Conservation (phyloP, 2,797 vertebrate genomes). For the Pelochelys cantorii region DNA sequence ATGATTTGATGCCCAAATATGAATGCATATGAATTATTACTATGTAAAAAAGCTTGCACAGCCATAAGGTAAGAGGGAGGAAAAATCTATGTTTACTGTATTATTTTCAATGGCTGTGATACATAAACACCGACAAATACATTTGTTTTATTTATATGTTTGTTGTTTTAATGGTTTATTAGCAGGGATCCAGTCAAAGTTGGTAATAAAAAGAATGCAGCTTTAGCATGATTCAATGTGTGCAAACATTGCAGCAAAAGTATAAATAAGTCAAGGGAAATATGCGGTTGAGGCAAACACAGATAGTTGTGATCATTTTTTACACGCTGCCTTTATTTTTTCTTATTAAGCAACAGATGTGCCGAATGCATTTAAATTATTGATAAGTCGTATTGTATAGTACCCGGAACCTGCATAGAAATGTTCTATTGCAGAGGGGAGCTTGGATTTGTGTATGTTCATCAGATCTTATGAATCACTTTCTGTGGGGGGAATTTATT, state of each 20-base stretch:
- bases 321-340: constrained; percentile 64
- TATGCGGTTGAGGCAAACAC: constrained; percentile 66
- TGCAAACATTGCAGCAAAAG: constrained; percentile 62
- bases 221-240: constrained; percentile 65
- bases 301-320: constrained; percentile 64
- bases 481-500: not conserved
- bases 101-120: constrained; percentile 52
- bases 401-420: constrained; percentile 51
- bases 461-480: constrained; percentile 57
- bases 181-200: constrained; percentile 66
- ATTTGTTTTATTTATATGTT: constrained; percentile 67
- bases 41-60: constrained; percentile 14
- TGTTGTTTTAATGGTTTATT: constrained; percentile 73
- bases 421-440: constrained; percentile 44
- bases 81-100: constrained; percentile 29
- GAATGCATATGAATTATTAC: constrained; percentile 46
- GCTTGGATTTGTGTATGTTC: constrained; percentile 42
- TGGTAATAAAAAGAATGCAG: constrained; percentile 67
- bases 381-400: constrained; percentile 54
- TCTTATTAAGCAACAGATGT: constrained; percentile 66
- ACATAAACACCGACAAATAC: constrained; percentile 49
- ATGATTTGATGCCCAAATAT: constrained; percentile 25
- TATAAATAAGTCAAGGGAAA: constrained; percentile 72
- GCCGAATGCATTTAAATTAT: constrained; percentile 72
- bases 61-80: constrained; percentile 14